Conservation (phyloP, 2,113 vertebrate genomes). For the Nothobranchius furzeri region DNA sequence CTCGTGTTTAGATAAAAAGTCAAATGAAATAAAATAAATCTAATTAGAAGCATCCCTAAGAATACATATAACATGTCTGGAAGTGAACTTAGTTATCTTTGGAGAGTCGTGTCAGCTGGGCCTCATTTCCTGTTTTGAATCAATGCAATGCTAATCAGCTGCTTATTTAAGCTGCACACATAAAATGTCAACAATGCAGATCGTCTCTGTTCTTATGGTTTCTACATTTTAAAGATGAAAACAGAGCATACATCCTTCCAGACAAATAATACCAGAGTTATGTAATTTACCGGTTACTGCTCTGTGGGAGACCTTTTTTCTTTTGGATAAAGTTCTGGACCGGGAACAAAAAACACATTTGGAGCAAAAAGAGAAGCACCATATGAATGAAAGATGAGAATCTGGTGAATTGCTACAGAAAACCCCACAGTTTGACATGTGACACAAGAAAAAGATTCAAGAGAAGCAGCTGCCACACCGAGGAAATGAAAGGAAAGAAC, state of each 20-base stretch:
- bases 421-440: slow-evolving; percentile 37
- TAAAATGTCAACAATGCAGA: too few species aligned
- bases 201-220: neutral
- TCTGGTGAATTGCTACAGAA: slow-evolving; percentile 33
- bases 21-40: neutral
- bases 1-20: neutral
- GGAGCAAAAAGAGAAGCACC: slow-evolving; percentile 13
- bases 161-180: neutral
- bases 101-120: neutral
- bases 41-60: neutral
- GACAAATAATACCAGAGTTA: neutral
- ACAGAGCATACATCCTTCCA: neutral
- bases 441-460: slow-evolving; percentile 40
- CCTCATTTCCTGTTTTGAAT: slow-evolving; percentile 7
- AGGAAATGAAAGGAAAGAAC: slow-evolving; percentile 54
- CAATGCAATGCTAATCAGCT: slow-evolving; percentile 7
- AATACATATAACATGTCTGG: neutral
- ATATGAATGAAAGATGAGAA: slow-evolving; percentile 30
- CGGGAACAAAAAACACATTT: slow-evolving; percentile 11
- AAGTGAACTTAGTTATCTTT: slow-evolving; percentile 2
- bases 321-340: slow-evolving; percentile 8
- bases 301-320: slow-evolving; percentile 10
- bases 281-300: slow-evolving; percentile 29
- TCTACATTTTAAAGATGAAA: slow-evolving; percentile 1
- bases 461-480: slow-evolving; percentile 52